Conservation (phyloP, 2,888 invertebrate genomes). For the Aphidius colemani region DNA sequence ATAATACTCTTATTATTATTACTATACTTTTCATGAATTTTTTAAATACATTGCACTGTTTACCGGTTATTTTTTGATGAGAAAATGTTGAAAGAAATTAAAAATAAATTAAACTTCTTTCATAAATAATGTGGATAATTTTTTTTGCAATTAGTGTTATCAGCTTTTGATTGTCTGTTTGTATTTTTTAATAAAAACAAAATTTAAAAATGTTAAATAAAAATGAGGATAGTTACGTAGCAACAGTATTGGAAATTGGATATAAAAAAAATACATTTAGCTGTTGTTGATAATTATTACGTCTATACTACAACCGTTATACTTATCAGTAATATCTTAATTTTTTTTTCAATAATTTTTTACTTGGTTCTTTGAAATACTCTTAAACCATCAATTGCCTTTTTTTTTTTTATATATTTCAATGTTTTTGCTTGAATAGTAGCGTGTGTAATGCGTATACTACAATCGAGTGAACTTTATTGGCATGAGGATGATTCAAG, state of each 20-base stretch:
- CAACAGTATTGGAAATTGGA: background rate
- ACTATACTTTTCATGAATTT: too few relatives aligned
- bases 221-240: slow-evolving; percentile 1
- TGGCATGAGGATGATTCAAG: too few relatives aligned
- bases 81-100: too few relatives aligned
- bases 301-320: slow-evolving; percentile 12
- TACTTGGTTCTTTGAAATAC: background rate
- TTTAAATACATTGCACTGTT: too few relatives aligned
- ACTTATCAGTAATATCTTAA: slow-evolving; percentile 14
- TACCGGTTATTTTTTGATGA: too few relatives aligned
- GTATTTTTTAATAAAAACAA: background rate
- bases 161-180: too few relatives aligned
- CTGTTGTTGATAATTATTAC: slow-evolving; percentile 3
- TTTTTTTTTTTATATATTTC: too few relatives aligned
- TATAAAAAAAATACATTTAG: background rate
- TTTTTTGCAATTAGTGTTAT: too few relatives aligned
- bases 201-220: background rate
- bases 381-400: slow-evolving; percentile 2
- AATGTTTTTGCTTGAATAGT: too few relatives aligned
- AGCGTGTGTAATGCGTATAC: too few relatives aligned
- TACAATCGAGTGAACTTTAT: background rate
- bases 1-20: background rate
- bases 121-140: too few relatives aligned
- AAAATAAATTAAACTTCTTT: too few relatives aligned
- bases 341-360: background rate